A percentile compares a stretch with the other conserved stretches of the same genome.
phyloP scores from a whole-genome alignment of 2,797 vertebrate species.

The Brotula barbata region DNA sequence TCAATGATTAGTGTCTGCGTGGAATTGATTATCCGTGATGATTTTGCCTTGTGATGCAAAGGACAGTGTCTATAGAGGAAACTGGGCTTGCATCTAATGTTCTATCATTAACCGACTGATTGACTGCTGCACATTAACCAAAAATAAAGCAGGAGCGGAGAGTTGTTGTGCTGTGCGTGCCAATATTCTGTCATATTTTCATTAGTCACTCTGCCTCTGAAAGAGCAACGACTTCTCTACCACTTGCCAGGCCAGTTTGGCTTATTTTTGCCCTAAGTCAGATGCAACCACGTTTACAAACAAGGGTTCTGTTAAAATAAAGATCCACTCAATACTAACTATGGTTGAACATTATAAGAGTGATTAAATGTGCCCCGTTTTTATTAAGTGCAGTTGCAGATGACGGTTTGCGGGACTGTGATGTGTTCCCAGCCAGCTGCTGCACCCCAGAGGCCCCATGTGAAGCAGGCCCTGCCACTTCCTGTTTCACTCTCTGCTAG shows the following conservation, averaged over 20 bases:
- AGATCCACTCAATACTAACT: neutral
- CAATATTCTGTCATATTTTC: conserved; percentile 27
- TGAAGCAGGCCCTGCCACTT: conserved; percentile 74
- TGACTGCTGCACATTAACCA: conserved; percentile 12
- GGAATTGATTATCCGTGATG: conserved; percentile 65
- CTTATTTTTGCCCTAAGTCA: neutral
- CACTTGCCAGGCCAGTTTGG: conserved; percentile 25
- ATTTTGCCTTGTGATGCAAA: conserved; percentile 49
- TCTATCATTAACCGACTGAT: conserved; percentile 26
- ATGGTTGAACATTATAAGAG: conserved; percentile 4
- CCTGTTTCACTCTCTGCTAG: conserved; percentile 70
- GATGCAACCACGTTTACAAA: neutral
- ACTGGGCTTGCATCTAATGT: conserved; percentile 35
- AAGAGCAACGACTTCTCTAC: conserved; percentile 3
- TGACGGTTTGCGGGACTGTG: conserved; percentile 49
- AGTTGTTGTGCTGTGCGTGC: conserved; percentile 1
- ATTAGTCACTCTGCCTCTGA: conserved; percentile 21
- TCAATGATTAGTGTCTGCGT: conserved; percentile 69
- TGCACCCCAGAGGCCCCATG: conserved; percentile 66
- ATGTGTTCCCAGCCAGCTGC: conserved; percentile 43
- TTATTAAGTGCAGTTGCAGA: conserved; percentile 40
- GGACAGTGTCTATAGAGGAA: conserved; percentile 47
- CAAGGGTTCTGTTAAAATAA: neutral
- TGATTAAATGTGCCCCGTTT: conserved; percentile 2
- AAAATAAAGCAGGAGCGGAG: conserved; percentile 20